phyloP scores from a whole-genome alignment of 2,113 vertebrate species.

The Calypte anna region DNA sequence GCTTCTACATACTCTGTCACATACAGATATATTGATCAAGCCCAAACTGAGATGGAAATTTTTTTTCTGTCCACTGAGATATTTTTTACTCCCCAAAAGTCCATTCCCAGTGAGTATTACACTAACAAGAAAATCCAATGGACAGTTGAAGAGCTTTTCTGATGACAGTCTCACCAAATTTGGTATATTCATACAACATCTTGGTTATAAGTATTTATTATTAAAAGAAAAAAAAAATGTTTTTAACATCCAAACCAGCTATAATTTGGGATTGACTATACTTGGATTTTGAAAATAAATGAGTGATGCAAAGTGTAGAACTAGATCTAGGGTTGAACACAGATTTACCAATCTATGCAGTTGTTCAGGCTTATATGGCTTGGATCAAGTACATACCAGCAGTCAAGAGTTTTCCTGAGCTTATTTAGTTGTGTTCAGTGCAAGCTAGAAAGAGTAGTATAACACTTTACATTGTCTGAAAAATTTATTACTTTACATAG shows the following conservation, averaged over 20 bases:
- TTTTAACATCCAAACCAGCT: not conserved
- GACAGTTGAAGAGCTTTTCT: not conserved
- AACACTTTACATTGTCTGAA: not conserved
- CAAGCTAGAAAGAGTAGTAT: not conserved
- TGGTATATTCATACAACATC: not conserved
- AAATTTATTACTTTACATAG: not conserved
- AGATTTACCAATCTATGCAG: not conserved
- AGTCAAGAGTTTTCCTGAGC: not conserved
- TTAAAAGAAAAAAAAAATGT: not conserved
- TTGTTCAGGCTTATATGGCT: not conserved
- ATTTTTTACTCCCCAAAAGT: not conserved
- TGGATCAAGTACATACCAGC: not conserved
- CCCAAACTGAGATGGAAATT: not conserved
- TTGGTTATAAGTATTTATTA: not conserved
- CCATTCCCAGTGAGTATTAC: not conserved
- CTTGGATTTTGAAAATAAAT: not conserved
- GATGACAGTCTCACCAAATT: not conserved
- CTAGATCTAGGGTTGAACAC: not conserved
- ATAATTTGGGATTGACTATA: not conserved
- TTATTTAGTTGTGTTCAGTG: not conserved
- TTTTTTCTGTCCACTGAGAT: not conserved
- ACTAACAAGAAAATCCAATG: not conserved
- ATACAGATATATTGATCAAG: not conserved
- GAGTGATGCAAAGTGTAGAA: not conserved
- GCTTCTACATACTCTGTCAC: not conserved